These are phyloP conservation scores for Batillaria attramentaria DNA, from an alignment of 1,140 invertebrate genomes.

Conservation along the genomic window DNA sequence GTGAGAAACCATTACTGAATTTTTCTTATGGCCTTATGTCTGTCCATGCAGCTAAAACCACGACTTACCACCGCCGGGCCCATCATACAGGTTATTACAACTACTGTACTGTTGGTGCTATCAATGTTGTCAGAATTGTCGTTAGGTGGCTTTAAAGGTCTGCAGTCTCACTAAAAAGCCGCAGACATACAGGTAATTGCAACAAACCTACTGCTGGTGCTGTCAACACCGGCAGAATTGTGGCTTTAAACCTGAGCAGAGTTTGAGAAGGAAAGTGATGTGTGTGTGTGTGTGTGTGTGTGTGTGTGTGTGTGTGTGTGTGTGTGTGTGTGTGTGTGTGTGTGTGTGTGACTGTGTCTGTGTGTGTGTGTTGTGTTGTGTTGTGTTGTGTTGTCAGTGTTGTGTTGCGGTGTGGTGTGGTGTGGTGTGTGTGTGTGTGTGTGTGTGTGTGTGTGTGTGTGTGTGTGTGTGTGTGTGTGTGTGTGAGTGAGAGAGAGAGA, in stretches of 20 bases:
- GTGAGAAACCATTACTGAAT: no score
- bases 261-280: background rate
- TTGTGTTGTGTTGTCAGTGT: background rate
- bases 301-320: constrained; percentile 1
- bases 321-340: background rate
- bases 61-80: no score
- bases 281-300: background rate
- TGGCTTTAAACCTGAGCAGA: background rate
- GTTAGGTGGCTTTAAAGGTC: background rate
- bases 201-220: background rate
- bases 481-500: constrained; percentile 15
- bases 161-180: background rate
- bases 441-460: constrained; percentile 16
- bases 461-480: constrained; percentile 11
- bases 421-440: background rate
- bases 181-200: background rate
- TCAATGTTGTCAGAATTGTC: background rate
- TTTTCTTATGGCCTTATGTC: no score
- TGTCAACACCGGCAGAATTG: background rate
- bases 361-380: background rate
- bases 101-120: background rate
- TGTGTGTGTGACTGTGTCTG: constrained; percentile 7
- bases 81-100: background rate
- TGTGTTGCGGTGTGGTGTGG: background rate
- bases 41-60: no score